These are phyloP conservation scores for Hypotaenidia okinawae DNA, from an alignment of 2,797 vertebrate species.

Conservation along the genomic window DNA sequence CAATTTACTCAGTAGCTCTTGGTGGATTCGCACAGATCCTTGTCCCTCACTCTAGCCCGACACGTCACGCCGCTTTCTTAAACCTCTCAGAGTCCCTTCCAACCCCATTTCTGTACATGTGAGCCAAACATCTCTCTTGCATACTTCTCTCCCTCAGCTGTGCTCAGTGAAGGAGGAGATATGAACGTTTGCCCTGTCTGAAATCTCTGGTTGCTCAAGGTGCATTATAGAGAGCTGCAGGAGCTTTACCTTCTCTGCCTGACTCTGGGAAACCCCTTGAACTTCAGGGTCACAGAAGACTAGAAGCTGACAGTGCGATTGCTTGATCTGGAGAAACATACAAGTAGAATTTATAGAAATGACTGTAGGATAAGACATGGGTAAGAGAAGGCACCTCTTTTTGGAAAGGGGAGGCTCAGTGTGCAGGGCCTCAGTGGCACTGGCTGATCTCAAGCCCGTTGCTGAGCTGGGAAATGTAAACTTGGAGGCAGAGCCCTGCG, in stretches of 20 bases:
- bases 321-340: background rate
- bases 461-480: background rate
- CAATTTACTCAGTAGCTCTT: background rate
- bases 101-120: rapidly evolving
- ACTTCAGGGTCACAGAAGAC: background rate
- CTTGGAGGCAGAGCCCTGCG: background rate
- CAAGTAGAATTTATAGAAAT: background rate
- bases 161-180: background rate
- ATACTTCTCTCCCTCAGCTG: background rate
- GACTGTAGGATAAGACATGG: too few species aligned
- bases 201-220: background rate
- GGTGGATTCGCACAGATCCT: background rate
- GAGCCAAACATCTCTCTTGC: background rate
- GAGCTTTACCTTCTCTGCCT: background rate
- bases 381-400: background rate
- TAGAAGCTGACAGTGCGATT: background rate
- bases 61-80: background rate
- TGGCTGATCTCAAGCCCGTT: background rate
- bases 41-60: background rate
- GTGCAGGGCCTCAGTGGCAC: background rate
- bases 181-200: rapidly evolving
- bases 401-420: background rate
- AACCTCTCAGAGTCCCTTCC: background rate
- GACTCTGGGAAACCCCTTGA: background rate
- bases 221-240: background rate